Evolutionary conservation across 2,888 invertebrate genomes (phyloP), one percentile per base, ranked within the genome.

Genomic region (Habrosyne pyritoides): DNA sequence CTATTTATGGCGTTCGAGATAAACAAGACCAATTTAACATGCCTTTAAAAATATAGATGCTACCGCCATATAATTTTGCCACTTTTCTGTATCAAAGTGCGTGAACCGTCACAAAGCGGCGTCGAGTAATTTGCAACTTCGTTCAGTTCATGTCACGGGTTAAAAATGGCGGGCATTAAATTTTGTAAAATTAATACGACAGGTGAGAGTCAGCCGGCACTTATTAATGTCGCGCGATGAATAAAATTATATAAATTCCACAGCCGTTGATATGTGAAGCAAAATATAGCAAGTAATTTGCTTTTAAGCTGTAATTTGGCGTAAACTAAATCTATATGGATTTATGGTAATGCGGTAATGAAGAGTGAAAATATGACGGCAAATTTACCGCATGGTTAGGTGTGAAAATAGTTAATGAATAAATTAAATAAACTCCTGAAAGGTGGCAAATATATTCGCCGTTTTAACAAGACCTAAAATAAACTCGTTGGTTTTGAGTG

Each of bases 181-280:
- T 69, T 69, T 61, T 61, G 61, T 63, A 67, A 77, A 72, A 76
- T 78, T 76, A 75, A 78, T 75, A 67, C 67, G 76, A 69, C 75
- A 73, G 71, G 67, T 71, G 69, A 71, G 59, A 56, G 60, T 50
- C 28, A 57, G 54, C 53, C 56, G 57, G 55, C 63, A 59, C 63
- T 71, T 67, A 66, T 71, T 66, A 68, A 68, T 61, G 42, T 64
- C 46, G 26, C 48, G 47, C 50, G 53, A 57, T 57, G 59, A 57
- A 64, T 59, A 61, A 60, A 61, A 65, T 64, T 63, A 61, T 65
- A 63, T 60, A 57, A 59, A 55, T 58, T 59, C 52, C 57, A 60
- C 52, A 2, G 42, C 42, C 8, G 18, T 8, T 42, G 42, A 42
- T 42, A 42, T 42, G 42, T 42, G 12, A 42, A 42, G 42, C 12